These are phyloP conservation scores for Pollenia labialis DNA, from an alignment of 2,888 invertebrate genomes.

Conservation along the genomic window DNA sequence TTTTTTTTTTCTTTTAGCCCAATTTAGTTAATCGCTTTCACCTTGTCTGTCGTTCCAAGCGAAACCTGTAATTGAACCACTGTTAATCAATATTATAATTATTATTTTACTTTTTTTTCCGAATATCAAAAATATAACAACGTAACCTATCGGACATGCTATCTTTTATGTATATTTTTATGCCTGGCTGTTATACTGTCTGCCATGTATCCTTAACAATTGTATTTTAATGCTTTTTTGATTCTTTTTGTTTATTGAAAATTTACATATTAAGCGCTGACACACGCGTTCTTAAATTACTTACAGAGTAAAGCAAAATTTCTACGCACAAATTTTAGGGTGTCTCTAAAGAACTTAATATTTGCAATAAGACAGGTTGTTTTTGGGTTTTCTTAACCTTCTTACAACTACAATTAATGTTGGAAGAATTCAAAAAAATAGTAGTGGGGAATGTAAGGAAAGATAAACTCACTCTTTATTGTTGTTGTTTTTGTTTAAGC, in stretches of 20 bases:
- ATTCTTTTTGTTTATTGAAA: constrained; percentile 17
- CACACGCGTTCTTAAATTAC: neutral
- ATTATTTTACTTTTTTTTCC: neutral
- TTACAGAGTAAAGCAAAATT: neutral
- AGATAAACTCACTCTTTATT: no score
- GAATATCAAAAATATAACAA: neutral
- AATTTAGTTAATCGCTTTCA: neutral
- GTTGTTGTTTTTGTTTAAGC: no score
- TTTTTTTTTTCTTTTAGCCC: neutral
- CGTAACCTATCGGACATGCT: neutral
- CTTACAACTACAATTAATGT: no score
- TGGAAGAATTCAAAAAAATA: no score
- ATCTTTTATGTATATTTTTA: neutral
- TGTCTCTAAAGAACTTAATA: no score
- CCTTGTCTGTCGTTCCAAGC: neutral
- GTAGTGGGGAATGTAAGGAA: no score
- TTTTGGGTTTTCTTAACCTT: no score
- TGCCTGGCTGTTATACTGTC: constrained; percentile 9
- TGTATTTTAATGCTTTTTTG: constrained; percentile 31
- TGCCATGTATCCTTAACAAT: constrained; percentile 15
- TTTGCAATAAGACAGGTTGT: no score
- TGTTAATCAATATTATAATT: constrained; percentile 16
- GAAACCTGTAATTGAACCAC: constrained; percentile 1
- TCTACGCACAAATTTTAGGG: neutral
- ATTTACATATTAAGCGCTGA: constrained; percentile 26